Conservation (phyloP, 2,888 invertebrate genomes). For the Hyppa rectilinea region DNA sequence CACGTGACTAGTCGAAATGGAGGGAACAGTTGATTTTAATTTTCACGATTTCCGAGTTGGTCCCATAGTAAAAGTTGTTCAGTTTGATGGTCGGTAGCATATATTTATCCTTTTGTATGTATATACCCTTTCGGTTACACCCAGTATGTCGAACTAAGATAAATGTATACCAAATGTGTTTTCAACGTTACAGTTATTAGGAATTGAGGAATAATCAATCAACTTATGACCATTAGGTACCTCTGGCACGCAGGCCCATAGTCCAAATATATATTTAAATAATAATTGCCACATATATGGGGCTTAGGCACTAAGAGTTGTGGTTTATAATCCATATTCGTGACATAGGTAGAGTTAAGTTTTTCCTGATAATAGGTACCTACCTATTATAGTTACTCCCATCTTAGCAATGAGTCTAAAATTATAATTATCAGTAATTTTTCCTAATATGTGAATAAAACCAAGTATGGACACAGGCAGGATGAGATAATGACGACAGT, state of each 20-base stretch:
- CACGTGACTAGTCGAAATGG: too few relatives aligned
- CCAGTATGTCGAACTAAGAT: too few relatives aligned
- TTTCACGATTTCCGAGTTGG: too few relatives aligned
- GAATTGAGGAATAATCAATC: not conserved
- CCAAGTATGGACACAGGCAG: not conserved
- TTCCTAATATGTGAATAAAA: not conserved
- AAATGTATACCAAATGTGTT: not conserved
- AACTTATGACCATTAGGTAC: not conserved
- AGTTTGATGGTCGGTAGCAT: too few relatives aligned
- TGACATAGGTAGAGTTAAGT: not conserved
- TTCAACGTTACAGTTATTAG: not conserved
- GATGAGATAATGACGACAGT: not conserved
- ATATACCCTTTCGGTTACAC: too few relatives aligned
- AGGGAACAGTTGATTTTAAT: too few relatives aligned
- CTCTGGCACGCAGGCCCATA: not conserved
- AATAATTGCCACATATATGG: not conserved
- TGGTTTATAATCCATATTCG: not conserved
- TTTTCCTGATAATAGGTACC: not conserved
- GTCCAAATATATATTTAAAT: not conserved
- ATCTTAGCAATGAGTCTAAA: not conserved
- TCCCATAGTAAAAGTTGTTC: too few relatives aligned
- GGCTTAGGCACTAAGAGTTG: not conserved
- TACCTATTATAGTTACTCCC: not conserved
- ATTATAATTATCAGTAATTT: not conserved
- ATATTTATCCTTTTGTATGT: too few relatives aligned